A percentile compares a stretch with the other conserved stretches of the same genome.
phyloP scores from a whole-genome alignment of 2,888 invertebrate genomes.

The Eudasyphora cyanicolor region DNA sequence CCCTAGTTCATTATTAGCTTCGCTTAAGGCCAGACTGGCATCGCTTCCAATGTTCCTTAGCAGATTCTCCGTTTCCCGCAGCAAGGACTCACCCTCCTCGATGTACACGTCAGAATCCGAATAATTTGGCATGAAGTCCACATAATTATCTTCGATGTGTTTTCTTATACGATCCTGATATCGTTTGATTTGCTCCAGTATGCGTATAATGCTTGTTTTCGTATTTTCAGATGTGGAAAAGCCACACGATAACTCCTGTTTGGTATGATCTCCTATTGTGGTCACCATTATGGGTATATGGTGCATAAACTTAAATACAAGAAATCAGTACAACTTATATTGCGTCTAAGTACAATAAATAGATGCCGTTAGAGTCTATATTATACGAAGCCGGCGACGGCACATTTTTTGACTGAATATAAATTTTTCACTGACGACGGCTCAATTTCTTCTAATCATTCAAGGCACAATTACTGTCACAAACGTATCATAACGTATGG shows the following conservation, averaged over 20 bases:
- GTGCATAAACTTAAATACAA: too few species aligned
- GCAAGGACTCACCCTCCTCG: slow-evolving; percentile 74
- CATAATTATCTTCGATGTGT: slow-evolving; percentile 78
- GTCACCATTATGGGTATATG: background rate
- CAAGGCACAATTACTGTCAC: too few species aligned
- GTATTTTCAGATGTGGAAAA: slow-evolving; percentile 68
- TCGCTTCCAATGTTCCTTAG: slow-evolving; percentile 82
- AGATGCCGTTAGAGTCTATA: too few species aligned
- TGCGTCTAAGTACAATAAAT: too few species aligned
- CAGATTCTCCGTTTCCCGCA: slow-evolving; percentile 74
- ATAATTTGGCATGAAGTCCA: slow-evolving; percentile 77
- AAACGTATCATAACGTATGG: too few species aligned
- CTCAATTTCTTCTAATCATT: too few species aligned
- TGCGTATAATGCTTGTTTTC: slow-evolving; percentile 74
- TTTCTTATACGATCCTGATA: slow-evolving; percentile 76
- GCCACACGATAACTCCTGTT: slow-evolving; percentile 31
- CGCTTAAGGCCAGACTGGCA: slow-evolving; percentile 83
- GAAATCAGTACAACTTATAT: too few species aligned
- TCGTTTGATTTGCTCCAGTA: slow-evolving; percentile 74
- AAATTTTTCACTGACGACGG: too few species aligned
- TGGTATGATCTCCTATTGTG: slow-evolving; percentile 10
- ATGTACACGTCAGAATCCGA: slow-evolving; percentile 76
- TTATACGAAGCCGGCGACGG: too few species aligned
- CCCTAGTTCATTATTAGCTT: slow-evolving; percentile 83
- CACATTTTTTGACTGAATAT: too few species aligned